A percentile compares a stretch with the other conserved stretches of the same genome.
Evolutionary conservation across 2,888 invertebrate species (phyloP).

Genomic region (Merodon equestris): DNA sequence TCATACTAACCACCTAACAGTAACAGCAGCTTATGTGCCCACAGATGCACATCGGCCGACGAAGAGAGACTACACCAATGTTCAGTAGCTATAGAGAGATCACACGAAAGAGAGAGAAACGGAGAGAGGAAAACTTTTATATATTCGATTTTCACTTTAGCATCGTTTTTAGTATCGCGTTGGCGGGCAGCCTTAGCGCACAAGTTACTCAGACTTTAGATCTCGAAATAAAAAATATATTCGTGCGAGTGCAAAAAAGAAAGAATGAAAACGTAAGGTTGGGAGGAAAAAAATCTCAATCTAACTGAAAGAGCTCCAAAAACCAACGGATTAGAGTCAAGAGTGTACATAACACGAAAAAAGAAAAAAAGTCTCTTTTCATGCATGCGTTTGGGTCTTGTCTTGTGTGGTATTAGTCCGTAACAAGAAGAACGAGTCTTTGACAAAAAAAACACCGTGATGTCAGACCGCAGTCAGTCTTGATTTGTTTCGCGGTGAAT

Average conservation of each 20-base stretch:
- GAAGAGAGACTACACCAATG: conserved; percentile 3
- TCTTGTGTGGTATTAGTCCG: conserved; percentile 49
- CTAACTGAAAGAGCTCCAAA: conserved; percentile 48
- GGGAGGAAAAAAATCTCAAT: not conserved
- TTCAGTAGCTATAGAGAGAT: not conserved
- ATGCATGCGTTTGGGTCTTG: conserved; percentile 42
- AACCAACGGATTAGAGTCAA: conserved; percentile 46
- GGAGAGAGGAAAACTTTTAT: conserved; percentile 39
- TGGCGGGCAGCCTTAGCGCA: conserved; percentile 66
- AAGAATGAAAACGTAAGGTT: no score
- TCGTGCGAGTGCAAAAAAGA: not conserved
- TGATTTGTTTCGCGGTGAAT: conserved; percentile 67
- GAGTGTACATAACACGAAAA: conserved; percentile 43
- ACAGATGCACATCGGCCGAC: conserved; percentile 50
- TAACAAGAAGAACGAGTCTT: conserved; percentile 67
- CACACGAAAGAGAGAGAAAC: conserved; percentile 8
- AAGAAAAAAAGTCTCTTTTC: conserved; percentile 39
- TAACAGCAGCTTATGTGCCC: conserved; percentile 13
- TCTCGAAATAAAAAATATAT: not conserved
- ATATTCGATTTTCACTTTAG: conserved; percentile 50
- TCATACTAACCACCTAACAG: not conserved
- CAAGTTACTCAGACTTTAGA: not conserved
- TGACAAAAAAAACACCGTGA: conserved; percentile 48
- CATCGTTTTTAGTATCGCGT: conserved; percentile 66
- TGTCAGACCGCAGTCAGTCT: conserved; percentile 65